These are phyloP conservation scores for Otocyon megalotis DNA, from an alignment of 2,113 vertebrate genomes.

Conservation along the genomic window DNA sequence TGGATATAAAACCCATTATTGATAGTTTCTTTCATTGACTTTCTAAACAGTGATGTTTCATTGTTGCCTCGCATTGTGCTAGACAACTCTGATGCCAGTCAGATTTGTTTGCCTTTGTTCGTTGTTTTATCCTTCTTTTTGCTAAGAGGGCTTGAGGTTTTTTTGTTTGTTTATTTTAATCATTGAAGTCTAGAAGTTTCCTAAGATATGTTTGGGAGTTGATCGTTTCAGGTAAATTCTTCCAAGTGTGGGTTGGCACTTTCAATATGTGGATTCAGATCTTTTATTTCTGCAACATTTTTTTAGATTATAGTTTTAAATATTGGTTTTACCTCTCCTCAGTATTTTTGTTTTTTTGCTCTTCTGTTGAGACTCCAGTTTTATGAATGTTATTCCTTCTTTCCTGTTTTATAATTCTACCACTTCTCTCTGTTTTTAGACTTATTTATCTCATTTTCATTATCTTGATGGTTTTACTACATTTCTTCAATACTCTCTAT, in stretches of 20 bases:
- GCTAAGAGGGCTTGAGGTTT: background rate
- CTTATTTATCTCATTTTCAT: background rate
- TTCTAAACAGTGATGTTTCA: background rate
- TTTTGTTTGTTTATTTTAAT: background rate
- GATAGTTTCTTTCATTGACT: background rate
- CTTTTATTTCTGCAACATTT: background rate
- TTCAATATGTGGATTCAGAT: background rate
- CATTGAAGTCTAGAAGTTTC: slow-evolving; percentile 25
- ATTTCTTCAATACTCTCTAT: background rate
- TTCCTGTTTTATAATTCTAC: slow-evolving; percentile 3
- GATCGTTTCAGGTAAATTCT: background rate
- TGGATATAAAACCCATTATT: background rate
- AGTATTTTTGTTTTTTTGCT: background rate
- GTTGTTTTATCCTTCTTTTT: background rate
- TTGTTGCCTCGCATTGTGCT: background rate
- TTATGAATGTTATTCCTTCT: background rate
- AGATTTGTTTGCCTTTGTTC: background rate
- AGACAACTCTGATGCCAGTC: background rate
- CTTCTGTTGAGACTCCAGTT: background rate
- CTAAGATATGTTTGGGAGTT: background rate
- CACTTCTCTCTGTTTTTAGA: background rate
- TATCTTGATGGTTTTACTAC: background rate
- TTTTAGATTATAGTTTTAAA: background rate
- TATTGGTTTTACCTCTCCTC: background rate
- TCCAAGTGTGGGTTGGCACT: background rate